Conservation (phyloP, 2,888 invertebrate genomes). For the Oscheius myriophilus region DNA sequence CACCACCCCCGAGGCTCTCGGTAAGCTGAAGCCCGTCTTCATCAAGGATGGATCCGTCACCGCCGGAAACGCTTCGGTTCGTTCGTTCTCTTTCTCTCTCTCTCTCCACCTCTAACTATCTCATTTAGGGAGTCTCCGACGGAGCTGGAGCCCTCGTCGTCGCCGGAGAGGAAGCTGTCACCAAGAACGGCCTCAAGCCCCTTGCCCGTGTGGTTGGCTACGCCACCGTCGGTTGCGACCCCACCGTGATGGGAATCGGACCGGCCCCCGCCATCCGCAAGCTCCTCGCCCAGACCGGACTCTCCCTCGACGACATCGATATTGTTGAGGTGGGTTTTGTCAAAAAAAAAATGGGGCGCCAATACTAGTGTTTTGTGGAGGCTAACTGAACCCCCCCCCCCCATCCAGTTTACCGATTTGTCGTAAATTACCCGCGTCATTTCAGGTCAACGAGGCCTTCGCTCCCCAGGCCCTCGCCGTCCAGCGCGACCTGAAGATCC, state of each 20-base stretch:
- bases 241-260: slow-evolving; percentile 87
- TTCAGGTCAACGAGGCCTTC: slow-evolving; percentile 90
- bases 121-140: slow-evolving; percentile 84
- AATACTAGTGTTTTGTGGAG: no score
- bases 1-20: slow-evolving; percentile 84
- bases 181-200: slow-evolving; percentile 83
- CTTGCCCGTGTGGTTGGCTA: slow-evolving; percentile 90
- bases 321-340: slow-evolving; percentile 76
- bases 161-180: slow-evolving; percentile 89
- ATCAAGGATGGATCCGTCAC: slow-evolving; percentile 68
- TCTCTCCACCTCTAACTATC: background rate
- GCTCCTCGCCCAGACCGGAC: slow-evolving; percentile 82
- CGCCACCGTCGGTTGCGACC: slow-evolving; percentile 88
- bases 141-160: slow-evolving; percentile 93
- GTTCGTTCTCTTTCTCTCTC: background rate
- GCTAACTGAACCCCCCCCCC: no score
- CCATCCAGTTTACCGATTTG: slow-evolving; percentile 2
- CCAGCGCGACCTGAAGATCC: slow-evolving; percentile 86
- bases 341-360: no score
- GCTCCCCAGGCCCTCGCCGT: slow-evolving; percentile 91
- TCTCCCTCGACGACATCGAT: slow-evolving; percentile 86
- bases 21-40: slow-evolving; percentile 79
- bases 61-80: slow-evolving; percentile 68
- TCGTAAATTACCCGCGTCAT: no score
- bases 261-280: slow-evolving; percentile 92